Evolutionary conservation across 2,888 invertebrate species (phyloP), one percentile per base, ranked within the genome.

Genomic region (Therioaphis trifolii): DNA sequence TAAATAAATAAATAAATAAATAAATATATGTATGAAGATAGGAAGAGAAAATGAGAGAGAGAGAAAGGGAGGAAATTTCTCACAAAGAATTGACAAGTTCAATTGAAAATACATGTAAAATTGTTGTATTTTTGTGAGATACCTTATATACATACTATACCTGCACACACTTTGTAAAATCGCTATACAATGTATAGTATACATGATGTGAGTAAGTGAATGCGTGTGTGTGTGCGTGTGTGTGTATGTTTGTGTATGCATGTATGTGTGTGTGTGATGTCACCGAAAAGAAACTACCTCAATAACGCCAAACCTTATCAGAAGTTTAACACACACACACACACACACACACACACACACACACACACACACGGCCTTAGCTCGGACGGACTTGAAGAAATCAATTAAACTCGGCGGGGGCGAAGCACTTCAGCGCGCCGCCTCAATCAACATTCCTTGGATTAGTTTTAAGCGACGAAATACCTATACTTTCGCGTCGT

Each of bases 371-470:
- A 21, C 58, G 21, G n/a, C 9, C 55, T 5, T 4, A 21, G 9
- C 18, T 52, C 52, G 52, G 7, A 52, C 18, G 55, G 7, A 55
- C 55, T n/a, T 18, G n/a, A 21, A 55, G 55, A 55, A 55, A 55
- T 55, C 55, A 21, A 55, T 55, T 55, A 55, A 55, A 55, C 55
- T 55, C 55, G 21, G 21, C 21, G 55, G 5, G 21, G 21, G n/a
- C n/a, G n/a, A n/a, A 55, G 55, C n/a, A 52, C 7, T n/a, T n/a
- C 9, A 18, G 55, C 24, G 12, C 61, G n/a, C 69, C 40, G 29
- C 72, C 80, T 74, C 52, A 74, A 82, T 82, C 72, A 72, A 82
- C 80, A 82, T 82, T 82, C 80, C 61, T 35, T 18, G 61, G 12
- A 49, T 46, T 71, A 82, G 72, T 82, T 72, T 82, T 35, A 35